A percentile compares a stretch with the other conserved stretches of the same genome.
Conservation (phyloP, 2,797 vertebrate species). For the Cirrhinus mrigala region DNA sequence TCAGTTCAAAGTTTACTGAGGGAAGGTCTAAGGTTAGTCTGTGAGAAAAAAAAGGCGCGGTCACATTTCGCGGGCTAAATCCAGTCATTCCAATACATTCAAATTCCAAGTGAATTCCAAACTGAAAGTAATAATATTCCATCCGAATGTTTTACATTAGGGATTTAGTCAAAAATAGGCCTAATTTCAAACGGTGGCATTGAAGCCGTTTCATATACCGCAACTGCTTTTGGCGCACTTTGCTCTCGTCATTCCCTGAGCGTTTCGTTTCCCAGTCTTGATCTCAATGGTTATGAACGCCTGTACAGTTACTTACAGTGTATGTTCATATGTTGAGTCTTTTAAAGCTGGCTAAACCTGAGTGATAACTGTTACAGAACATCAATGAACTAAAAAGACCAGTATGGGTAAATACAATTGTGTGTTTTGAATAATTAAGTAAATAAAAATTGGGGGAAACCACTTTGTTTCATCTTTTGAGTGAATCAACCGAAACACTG, state of each 20-base stretch:
- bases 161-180: not conserved
- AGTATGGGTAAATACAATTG: constrained; percentile 72
- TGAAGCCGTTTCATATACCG: constrained; percentile 38
- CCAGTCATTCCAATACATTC: not conserved
- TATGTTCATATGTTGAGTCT: constrained; percentile 67
- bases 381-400: constrained; percentile 71
- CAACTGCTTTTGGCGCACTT: not conserved
- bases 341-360: constrained; percentile 66
- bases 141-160: not conserved
- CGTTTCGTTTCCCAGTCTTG: constrained; percentile 66
- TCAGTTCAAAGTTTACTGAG: not conserved
- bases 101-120: not conserved
- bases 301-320: constrained; percentile 64
- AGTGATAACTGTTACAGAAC: constrained; percentile 74
- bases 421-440: constrained; percentile 81
- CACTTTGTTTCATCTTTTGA: constrained; percentile 32
- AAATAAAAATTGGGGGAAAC: constrained; percentile 74
- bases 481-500: constrained; percentile 1
- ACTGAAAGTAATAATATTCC: not conserved
- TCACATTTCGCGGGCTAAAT: not conserved
- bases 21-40: not conserved
- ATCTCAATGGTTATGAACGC: constrained; percentile 60
- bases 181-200: not conserved
- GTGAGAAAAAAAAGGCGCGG: not conserved
- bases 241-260: constrained; percentile 49